Evolutionary conservation across 2,888 invertebrate genomes (phyloP).

Genomic region (Choreutis nemorana): DNA sequence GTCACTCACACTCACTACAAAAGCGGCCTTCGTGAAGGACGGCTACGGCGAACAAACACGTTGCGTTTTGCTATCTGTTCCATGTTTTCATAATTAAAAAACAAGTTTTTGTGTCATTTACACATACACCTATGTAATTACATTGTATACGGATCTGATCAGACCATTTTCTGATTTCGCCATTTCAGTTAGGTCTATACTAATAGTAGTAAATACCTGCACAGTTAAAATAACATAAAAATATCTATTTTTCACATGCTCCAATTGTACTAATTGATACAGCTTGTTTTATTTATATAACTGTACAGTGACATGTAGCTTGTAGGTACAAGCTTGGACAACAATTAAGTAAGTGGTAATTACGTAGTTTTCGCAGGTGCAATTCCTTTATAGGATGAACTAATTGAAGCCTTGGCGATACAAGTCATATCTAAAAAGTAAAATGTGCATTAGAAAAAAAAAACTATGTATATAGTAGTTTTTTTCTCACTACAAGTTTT

Average conservation of each 20-base stretch:
- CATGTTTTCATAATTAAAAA: conserved; percentile 6
- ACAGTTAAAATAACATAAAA: no score
- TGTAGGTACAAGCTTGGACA: conserved; percentile 30
- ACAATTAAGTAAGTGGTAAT: conserved; percentile 36
- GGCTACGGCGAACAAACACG: conserved; percentile 18
- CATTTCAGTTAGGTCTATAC: no score
- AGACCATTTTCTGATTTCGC: no score
- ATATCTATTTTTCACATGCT: no score
- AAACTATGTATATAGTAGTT: no score
- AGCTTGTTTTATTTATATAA: no score
- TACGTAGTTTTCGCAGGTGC: conserved; percentile 53
- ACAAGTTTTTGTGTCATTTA: neutral
- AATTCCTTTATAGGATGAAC: conserved; percentile 37
- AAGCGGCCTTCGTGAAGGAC: conserved; percentile 52
- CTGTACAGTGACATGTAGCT: no score
- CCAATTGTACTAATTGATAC: no score
- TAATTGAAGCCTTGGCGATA: conserved; percentile 30
- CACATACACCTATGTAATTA: no score
- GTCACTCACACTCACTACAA: conserved; percentile 43
- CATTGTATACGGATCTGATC: no score
- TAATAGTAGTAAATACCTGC: no score
- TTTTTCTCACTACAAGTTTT: no score
- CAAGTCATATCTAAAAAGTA: conserved; percentile 41
- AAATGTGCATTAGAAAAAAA: conserved; percentile 28
- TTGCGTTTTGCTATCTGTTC: conserved; percentile 3